Percentiles rank a stretch among this genome's conserved stretches.
Conservation (phyloP, 2,113 vertebrate genomes). For the Puntigrus tetrazona region DNA sequence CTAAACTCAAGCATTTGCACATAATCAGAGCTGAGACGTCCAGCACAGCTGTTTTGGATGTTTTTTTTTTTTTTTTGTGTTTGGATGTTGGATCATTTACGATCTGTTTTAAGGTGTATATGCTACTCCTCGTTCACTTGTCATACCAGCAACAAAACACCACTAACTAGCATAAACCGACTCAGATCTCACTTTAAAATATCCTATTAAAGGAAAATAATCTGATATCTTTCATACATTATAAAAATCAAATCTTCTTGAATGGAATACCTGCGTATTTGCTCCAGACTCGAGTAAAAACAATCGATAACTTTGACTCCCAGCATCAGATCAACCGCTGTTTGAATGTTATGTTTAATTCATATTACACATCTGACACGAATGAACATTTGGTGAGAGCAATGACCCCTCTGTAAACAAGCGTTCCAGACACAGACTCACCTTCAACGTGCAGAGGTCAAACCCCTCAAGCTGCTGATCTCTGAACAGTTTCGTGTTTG, state of each 20-base stretch:
- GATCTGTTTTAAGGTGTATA: no score
- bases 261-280: not conserved
- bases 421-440: not conserved
- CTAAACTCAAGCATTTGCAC: not conserved
- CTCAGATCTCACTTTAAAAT: not conserved
- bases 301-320: not conserved
- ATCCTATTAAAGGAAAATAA: not conserved
- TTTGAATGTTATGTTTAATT: slow-evolving; percentile 30
- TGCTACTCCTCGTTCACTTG: no score
- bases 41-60: not conserved
- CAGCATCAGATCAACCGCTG: not conserved
- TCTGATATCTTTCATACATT: not conserved
- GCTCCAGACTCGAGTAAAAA: not conserved
- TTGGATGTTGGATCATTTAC: no score
- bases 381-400: slow-evolving; percentile 17
- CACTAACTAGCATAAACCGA: no score
- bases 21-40: not conserved
- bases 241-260: not conserved
- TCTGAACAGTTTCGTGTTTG: not conserved
- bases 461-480: slow-evolving; percentile 30
- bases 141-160: no score
- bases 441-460: not conserved
- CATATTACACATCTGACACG: slow-evolving; percentile 11
- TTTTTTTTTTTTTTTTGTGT: no score
- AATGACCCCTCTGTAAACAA: slow-evolving; percentile 29